phyloP scores from a whole-genome alignment of 2,797 vertebrate genomes.

The Sebastes elongatus region DNA sequence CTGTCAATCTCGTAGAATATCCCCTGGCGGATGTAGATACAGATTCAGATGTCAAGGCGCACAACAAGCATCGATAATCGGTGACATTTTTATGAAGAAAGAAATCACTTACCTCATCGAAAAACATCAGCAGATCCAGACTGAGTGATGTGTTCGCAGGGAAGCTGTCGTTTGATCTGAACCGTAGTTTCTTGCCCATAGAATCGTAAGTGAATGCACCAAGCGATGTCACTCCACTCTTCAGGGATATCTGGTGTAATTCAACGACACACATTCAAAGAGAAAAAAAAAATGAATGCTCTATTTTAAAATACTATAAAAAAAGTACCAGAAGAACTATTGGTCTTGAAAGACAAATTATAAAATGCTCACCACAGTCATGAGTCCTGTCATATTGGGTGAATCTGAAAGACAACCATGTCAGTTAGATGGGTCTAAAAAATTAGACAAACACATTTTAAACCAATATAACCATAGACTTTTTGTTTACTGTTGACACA shows the following conservation, averaged over 20 bases:
- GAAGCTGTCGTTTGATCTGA: slow-evolving; percentile 72
- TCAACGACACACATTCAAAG: neutral
- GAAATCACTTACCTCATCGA: slow-evolving; percentile 73
- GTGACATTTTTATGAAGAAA: neutral
- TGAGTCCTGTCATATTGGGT: slow-evolving; percentile 74
- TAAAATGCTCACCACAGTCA: slow-evolving; percentile 67
- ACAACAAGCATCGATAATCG: neutral
- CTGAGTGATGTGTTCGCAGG: slow-evolving; percentile 56
- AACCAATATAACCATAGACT: neutral
- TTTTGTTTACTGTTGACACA: neutral
- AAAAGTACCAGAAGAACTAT: neutral
- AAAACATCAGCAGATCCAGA: slow-evolving; percentile 81
- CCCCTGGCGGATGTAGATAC: slow-evolving; percentile 54
- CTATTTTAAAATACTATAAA: neutral
- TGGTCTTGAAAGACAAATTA: neutral
- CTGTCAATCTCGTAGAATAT: slow-evolving; percentile 81
- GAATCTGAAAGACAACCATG: slow-evolving; percentile 67
- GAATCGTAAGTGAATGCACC: slow-evolving; percentile 79
- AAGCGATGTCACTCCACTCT: slow-evolving; percentile 55
- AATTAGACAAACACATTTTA: neutral
- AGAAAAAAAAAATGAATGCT: slow-evolving; percentile 4
- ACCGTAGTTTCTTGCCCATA: slow-evolving; percentile 74
- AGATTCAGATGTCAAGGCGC: neutral
- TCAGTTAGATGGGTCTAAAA: neutral
- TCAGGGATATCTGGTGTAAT: slow-evolving; percentile 55